These are phyloP conservation scores for Cyphomyrus discorhynchus DNA, from an alignment of 2,113 vertebrate species.

Conservation along the genomic window DNA sequence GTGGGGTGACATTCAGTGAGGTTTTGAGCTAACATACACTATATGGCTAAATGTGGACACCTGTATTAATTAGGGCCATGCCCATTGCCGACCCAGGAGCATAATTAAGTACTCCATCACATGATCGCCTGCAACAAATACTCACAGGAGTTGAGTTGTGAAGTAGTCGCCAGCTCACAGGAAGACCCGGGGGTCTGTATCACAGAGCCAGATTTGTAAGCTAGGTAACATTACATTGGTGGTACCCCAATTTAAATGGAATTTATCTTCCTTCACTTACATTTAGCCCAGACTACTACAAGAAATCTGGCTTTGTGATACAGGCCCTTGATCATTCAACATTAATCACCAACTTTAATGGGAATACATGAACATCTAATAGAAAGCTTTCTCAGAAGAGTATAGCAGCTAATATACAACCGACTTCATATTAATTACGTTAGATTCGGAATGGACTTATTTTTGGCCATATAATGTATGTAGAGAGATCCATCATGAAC, in stretches of 20 bases:
- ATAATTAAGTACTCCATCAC: neutral
- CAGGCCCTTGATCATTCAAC: neutral
- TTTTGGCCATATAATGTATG: neutral
- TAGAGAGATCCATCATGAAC: neutral
- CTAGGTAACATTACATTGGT: neutral
- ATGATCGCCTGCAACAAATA: neutral
- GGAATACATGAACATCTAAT: neutral
- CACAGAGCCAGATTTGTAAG: neutral
- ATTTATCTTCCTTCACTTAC: neutral
- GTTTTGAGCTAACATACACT: neutral
- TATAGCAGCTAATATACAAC: neutral
- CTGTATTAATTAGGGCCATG: neutral
- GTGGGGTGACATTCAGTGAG: neutral
- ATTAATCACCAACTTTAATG: neutral
- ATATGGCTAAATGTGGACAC: neutral
- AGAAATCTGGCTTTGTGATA: neutral
- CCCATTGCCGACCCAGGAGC: neutral
- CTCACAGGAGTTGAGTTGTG: neutral
- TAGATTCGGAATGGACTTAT: too few relatives aligned
- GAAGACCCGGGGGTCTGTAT: neutral
- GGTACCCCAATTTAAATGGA: neutral
- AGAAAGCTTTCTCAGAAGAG: neutral
- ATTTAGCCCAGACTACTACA: neutral
- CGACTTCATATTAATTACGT: too few relatives aligned
- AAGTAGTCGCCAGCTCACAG: neutral